phyloP scores from a whole-genome alignment of 2,113 vertebrate genomes.

The Elephantulus edwardii region DNA sequence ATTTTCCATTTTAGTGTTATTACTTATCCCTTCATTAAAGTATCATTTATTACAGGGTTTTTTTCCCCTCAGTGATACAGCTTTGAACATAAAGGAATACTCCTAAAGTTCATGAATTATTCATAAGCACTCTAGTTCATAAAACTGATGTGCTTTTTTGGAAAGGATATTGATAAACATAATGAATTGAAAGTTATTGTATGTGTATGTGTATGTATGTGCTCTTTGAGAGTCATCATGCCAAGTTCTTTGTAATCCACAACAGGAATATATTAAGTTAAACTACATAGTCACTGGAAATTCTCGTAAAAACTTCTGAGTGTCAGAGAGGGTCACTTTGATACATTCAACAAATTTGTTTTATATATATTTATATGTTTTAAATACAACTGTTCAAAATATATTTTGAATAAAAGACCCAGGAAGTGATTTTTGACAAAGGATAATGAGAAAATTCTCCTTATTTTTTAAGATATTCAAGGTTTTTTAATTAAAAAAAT shows the following conservation, averaged over 20 bases:
- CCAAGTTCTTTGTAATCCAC: background rate
- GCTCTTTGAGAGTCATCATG: background rate
- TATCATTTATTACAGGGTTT: slow-evolving; percentile 18
- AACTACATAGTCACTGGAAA: background rate
- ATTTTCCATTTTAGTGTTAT: background rate
- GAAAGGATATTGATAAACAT: no score
- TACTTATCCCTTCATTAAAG: background rate
- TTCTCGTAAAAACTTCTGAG: background rate
- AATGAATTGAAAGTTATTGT: no score
- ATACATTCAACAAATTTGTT: background rate
- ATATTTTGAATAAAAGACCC: background rate
- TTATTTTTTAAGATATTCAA: background rate
- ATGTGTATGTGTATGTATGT: background rate
- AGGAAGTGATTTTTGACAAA: background rate
- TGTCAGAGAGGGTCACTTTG: background rate
- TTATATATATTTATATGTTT: background rate
- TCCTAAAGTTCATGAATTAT: slow-evolving; percentile 52
- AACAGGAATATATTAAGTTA: background rate
- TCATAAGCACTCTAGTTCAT: slow-evolving; percentile 36
- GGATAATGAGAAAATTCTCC: background rate
- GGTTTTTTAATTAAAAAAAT: background rate
- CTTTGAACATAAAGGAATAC: slow-evolving; percentile 56
- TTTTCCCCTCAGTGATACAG: background rate
- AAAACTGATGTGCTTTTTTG: slow-evolving; percentile 63
- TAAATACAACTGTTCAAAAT: slow-evolving; percentile 25